These are phyloP conservation scores for Plestiodon gilberti DNA, from an alignment of 2,113 vertebrate genomes.

Conservation along the genomic window DNA sequence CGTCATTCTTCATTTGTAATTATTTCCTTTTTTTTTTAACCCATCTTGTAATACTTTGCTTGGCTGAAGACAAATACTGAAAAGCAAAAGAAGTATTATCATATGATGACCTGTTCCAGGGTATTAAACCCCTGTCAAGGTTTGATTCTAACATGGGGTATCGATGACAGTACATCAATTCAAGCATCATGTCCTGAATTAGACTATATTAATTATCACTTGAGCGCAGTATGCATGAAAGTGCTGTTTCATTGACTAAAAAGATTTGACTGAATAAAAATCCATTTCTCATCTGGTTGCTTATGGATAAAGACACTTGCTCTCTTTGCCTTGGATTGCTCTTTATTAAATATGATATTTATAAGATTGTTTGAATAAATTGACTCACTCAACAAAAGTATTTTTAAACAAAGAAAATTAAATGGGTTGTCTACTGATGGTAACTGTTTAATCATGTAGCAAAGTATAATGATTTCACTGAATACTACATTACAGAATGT, in stretches of 20 bases:
- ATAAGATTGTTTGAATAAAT: slow-evolving; percentile 78
- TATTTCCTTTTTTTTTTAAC: slow-evolving; percentile 81
- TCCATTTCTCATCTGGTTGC: slow-evolving; percentile 83
- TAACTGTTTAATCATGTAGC: slow-evolving; percentile 58
- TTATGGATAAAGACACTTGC: slow-evolving; percentile 81
- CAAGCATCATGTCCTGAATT: slow-evolving; percentile 84
- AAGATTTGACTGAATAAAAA: slow-evolving; percentile 83
- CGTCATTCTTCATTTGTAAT: slow-evolving; percentile 96
- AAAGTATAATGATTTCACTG: slow-evolving; percentile 55
- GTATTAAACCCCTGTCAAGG: slow-evolving; percentile 87
- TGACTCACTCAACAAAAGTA: slow-evolving; percentile 69
- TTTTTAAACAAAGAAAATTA: slow-evolving; percentile 77
- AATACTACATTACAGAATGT: slow-evolving; percentile 42
- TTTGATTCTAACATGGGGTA: slow-evolving; percentile 82
- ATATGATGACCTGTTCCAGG: slow-evolving; percentile 89
- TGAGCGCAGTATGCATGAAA: slow-evolving; percentile 79
- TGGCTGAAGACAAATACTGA: slow-evolving; percentile 88
- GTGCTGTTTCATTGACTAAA: slow-evolving; percentile 81
- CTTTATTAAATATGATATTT: slow-evolving; percentile 83
- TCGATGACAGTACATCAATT: slow-evolving; percentile 87
- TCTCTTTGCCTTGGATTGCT: slow-evolving; percentile 72
- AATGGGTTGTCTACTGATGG: slow-evolving; percentile 68
- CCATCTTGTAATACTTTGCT: slow-evolving; percentile 85
- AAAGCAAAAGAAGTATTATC: slow-evolving; percentile 82
- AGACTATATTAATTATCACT: slow-evolving; percentile 85